Percentiles rank a stretch among this genome's conserved stretches.
These are phyloP conservation scores for Xestia ashworthii DNA, from an alignment of 2,888 invertebrate species.

Conservation along the genomic window DNA sequence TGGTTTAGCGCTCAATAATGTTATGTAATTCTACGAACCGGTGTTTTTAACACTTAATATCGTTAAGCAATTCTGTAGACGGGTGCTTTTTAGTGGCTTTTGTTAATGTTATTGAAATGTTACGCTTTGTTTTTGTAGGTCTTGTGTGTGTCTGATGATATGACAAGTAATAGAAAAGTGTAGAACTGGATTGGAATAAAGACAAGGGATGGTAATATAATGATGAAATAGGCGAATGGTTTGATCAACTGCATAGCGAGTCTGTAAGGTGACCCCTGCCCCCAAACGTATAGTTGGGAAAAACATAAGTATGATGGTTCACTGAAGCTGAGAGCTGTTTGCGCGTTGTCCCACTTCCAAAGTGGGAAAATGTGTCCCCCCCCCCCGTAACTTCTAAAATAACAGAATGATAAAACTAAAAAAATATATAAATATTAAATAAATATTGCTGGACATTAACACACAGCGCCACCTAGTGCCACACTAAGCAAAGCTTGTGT, in stretches of 20 bases:
- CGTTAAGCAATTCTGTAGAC: not conserved
- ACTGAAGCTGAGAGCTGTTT: not conserved
- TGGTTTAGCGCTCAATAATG: conserved; percentile 18
- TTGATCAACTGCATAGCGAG: not conserved
- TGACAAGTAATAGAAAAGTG: not conserved
- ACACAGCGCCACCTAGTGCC: no score
- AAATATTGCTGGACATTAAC: no score
- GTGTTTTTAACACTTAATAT: not conserved
- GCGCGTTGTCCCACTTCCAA: no score
- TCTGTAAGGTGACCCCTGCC: not conserved
- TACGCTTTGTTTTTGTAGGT: not conserved
- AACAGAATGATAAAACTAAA: no score
- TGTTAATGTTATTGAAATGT: not conserved
- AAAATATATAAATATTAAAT: no score
- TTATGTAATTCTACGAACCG: not conserved
- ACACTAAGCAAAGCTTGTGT: no score
- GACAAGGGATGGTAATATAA: no score
- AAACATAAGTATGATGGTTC: not conserved
- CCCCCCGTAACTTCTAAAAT: no score
- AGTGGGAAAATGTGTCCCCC: no score
- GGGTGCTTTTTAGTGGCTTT: not conserved
- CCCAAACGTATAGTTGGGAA: not conserved
- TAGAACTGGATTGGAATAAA: no score
- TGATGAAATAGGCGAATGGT: not conserved
- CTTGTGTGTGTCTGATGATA: not conserved